Evolutionary conservation across 2,888 invertebrate genomes (phyloP).

Genomic region (Taenaris catops): DNA sequence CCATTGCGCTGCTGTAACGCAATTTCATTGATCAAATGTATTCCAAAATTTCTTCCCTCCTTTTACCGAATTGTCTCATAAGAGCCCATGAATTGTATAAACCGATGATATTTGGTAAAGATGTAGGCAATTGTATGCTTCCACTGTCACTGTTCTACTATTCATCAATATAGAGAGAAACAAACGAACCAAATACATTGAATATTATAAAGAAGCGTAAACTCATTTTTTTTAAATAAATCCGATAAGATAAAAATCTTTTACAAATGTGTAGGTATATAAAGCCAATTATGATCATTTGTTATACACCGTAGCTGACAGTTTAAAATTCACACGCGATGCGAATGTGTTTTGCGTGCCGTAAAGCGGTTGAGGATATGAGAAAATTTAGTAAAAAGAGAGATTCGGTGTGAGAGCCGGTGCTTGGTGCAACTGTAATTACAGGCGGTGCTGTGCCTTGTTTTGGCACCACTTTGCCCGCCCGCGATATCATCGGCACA

Average conservation of each 20-base stretch:
- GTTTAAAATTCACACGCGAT: slow-evolving; percentile 63
- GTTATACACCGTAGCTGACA: slow-evolving; percentile 49
- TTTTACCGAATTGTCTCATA: too few species aligned
- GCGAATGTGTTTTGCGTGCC: slow-evolving; percentile 64
- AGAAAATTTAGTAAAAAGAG: slow-evolving; percentile 60
- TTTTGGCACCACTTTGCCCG: slow-evolving; percentile 51
- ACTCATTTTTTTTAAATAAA: too few species aligned
- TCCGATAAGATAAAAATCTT: slow-evolving; percentile 19
- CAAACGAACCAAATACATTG: too few species aligned
- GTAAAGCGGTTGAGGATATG: slow-evolving; percentile 58
- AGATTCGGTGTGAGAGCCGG: slow-evolving; percentile 44
- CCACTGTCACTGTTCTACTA: too few species aligned
- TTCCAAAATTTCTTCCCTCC: too few species aligned
- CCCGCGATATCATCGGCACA: slow-evolving; percentile 49
- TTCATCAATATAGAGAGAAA: too few species aligned
- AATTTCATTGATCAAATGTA: too few species aligned
- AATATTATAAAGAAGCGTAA: too few species aligned
- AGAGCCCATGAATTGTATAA: too few species aligned
- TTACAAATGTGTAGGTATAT: slow-evolving; percentile 19
- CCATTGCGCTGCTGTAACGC: too few species aligned
- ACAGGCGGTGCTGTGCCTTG: slow-evolving; percentile 48
- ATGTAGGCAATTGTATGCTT: too few species aligned
- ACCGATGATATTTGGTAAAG: too few species aligned
- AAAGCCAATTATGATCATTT: slow-evolving; percentile 28
- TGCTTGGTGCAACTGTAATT: slow-evolving; percentile 63